Evolutionary conservation across 1,140 invertebrate genomes (phyloP).

Genomic region (Druon quercuslanigerum): DNA sequence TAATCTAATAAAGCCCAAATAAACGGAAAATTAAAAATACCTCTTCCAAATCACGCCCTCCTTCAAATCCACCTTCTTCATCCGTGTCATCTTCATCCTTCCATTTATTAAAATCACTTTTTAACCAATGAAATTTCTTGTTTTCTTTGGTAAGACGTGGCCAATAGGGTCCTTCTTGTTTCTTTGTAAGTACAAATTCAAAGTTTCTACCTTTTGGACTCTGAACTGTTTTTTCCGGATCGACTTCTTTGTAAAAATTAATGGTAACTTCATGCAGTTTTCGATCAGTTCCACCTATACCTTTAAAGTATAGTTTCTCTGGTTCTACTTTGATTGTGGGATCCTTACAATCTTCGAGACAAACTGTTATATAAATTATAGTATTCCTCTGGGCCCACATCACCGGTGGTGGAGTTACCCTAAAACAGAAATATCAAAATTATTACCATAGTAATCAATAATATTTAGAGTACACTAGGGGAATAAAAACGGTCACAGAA

Average conservation of each 20-base stretch:
- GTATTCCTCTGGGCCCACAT: slow-evolving; percentile 93
- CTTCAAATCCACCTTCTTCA: slow-evolving; percentile 73
- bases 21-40: slow-evolving; percentile 66
- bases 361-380: slow-evolving; percentile 89
- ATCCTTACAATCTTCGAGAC: slow-evolving; percentile 91
- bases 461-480: no score
- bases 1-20: no score
- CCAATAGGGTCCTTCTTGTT: slow-evolving; percentile 90
- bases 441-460: no score
- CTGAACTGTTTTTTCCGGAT: slow-evolving; percentile 84
- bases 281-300: slow-evolving; percentile 88
- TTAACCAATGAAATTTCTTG: slow-evolving; percentile 95
- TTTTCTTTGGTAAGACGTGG: slow-evolving; percentile 90
- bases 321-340: slow-evolving; percentile 89
- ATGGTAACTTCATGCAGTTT: slow-evolving; percentile 91
- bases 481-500: no score
- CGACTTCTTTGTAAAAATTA: slow-evolving; percentile 88
- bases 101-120: slow-evolving; percentile 98
- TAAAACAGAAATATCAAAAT: slow-evolving; percentile 56
- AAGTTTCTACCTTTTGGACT: slow-evolving; percentile 78
- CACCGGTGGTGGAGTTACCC: slow-evolving; percentile 84
- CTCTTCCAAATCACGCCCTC: slow-evolving; percentile 77
- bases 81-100: slow-evolving; percentile 94
- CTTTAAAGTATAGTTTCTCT: slow-evolving; percentile 89
- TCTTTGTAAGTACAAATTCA: slow-evolving; percentile 78